Evolutionary conservation across 2,797 vertebrate species (phyloP).

Genomic region (Ctenochaetus hawaiiensis): DNA sequence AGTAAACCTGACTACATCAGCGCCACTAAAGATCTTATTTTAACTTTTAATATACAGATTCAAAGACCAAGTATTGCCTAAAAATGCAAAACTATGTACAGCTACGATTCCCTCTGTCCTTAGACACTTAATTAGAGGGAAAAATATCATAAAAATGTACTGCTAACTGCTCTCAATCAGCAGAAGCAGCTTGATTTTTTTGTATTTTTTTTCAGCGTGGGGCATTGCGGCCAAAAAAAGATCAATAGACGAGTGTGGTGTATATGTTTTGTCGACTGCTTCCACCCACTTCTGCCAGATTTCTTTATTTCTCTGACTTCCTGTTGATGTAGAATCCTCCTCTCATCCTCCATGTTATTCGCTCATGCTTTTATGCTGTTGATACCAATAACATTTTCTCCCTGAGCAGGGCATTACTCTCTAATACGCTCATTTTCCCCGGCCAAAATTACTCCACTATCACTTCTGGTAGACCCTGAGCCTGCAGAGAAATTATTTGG

Average conservation of each 20-base stretch:
- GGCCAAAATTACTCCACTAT: slow-evolving; percentile 73
- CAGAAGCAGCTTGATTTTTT: background rate
- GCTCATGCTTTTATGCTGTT: slow-evolving; percentile 68
- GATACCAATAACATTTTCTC: slow-evolving; percentile 77
- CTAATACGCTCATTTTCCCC: slow-evolving; percentile 77
- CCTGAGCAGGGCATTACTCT: slow-evolving; percentile 70
- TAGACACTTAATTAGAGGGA: background rate
- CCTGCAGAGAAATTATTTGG: slow-evolving; percentile 76
- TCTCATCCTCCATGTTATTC: slow-evolving; percentile 52
- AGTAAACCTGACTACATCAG: slow-evolving; percentile 8
- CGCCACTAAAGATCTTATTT: background rate
- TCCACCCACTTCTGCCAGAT: slow-evolving; percentile 26
- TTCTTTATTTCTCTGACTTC: slow-evolving; percentile 24
- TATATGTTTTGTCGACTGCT: background rate
- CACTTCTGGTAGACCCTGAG: slow-evolving; percentile 69
- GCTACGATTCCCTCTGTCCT: no score
- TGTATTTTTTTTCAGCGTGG: no score
- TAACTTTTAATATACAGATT: background rate
- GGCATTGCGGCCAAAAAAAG: background rate
- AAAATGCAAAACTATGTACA: no score
- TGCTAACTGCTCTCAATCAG: background rate
- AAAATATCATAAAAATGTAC: background rate
- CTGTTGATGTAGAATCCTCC: slow-evolving; percentile 17
- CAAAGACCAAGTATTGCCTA: background rate
- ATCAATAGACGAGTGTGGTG: slow-evolving; percentile 8